Evolutionary conservation across 1,140 invertebrate genomes (phyloP), one percentile per base, ranked within the genome.

Genomic region (Oryzaephilus surinamensis): DNA sequence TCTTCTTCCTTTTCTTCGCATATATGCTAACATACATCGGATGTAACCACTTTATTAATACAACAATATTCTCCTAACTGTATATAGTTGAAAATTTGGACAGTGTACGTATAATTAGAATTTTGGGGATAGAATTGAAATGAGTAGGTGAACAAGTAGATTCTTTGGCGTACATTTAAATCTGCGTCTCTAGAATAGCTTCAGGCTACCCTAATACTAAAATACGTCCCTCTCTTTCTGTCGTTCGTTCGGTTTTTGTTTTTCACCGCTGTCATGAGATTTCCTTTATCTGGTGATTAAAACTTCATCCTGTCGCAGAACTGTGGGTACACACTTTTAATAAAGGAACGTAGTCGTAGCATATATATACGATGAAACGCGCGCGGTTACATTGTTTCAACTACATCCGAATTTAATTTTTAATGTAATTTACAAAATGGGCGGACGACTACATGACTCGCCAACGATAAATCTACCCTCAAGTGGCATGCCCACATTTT

Each of bases 251-350:
- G 50, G 47, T 55, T 54, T n/a, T 55, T 54, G 51, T 55, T 54
- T 55, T 55, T 54, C 54, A 55, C 46, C 45, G 51, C 32, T 51
- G 54, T 46, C 46, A 50, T 51, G 54, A 56, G 52, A 56, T 56
- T 56, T 56, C 51, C 50, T 56, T 54, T 54, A 56, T 52, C 54
- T 55, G 51, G 50, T 56, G 54, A 56, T 56, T 56, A 56, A 56
- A 56, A 54, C 51, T 56, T 56, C 51, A 54, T 54, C 48, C 50
- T 54, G 51, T 56, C 51, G 54, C 47, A 46, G 48, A 48, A 38
- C 49, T 46, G 47, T 38, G 47, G 46, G 50, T 46, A 54, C 52
- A 56, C 50, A 55, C 52, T 56, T 56, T 56, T 56, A 56, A 56
- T 56, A 56, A 56, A 56, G 47, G 51, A 54, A 52, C 54, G 54